Evolutionary conservation across 1,140 invertebrate species (phyloP).

Genomic region (Tetragnatha versicolor): DNA sequence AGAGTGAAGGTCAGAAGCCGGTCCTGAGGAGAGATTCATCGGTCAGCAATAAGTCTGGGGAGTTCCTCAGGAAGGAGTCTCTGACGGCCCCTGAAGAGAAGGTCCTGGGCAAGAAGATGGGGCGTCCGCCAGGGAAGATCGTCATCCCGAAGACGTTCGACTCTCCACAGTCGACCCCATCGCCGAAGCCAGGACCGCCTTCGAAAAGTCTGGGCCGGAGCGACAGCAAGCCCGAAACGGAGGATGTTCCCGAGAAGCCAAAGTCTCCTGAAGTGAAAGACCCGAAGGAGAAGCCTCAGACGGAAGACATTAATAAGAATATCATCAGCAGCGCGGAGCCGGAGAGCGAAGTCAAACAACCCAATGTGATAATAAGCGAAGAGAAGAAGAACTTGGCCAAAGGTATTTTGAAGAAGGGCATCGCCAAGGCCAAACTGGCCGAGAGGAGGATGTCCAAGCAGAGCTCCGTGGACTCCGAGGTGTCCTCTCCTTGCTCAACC

Average conservation of each 20-base stretch:
- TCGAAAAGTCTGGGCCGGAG: slow-evolving; percentile 13
- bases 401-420: slow-evolving; percentile 57
- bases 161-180: slow-evolving; percentile 47
- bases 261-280: background rate
- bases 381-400: slow-evolving; percentile 57
- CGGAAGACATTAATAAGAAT: slow-evolving; percentile 39
- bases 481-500: slow-evolving; percentile 12
- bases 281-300: background rate
- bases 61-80: slow-evolving; percentile 22
- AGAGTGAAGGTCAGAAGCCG: background rate
- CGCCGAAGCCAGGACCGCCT: slow-evolving; percentile 2
- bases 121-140: slow-evolving; percentile 49
- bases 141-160: slow-evolving; percentile 53
- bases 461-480: slow-evolving; percentile 47
- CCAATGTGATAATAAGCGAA: slow-evolving; percentile 32
- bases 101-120: slow-evolving; percentile 13
- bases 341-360: slow-evolving; percentile 14
- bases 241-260: slow-evolving; percentile 1
- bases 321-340: background rate
- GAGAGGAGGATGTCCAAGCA: slow-evolving; percentile 54
- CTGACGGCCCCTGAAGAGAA: slow-evolving; percentile 29
- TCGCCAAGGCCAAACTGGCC: slow-evolving; percentile 57
- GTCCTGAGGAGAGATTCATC: background rate
- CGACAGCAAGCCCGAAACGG: background rate
- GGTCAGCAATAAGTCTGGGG: background rate